A percentile compares a stretch with the other conserved stretches of the same genome.
phyloP scores from a whole-genome alignment of 2,888 invertebrate genomes.

The Melinaea marsaeus region DNA sequence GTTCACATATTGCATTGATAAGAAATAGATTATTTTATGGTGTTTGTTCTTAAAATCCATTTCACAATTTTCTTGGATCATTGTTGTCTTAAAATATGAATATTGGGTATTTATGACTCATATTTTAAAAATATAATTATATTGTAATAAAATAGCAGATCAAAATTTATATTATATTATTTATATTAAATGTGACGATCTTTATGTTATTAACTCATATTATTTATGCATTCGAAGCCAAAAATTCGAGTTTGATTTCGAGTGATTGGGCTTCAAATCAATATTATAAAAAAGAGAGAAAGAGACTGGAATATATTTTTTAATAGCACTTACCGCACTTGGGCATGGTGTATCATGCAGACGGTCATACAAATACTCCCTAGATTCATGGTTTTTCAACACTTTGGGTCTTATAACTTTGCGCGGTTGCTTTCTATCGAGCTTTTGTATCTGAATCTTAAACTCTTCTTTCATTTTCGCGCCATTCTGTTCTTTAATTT shows the following conservation, averaged over 20 bases:
- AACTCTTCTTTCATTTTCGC: constrained; percentile 7
- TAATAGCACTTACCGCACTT: constrained; percentile 52
- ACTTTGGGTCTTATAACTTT: constrained; percentile 61
- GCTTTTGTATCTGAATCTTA: constrained; percentile 34
- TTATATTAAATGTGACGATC: too few species aligned
- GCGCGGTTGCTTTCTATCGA: constrained; percentile 46
- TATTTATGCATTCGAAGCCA: too few species aligned
- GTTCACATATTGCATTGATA: constrained; percentile 2
- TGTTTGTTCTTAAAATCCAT: background rate
- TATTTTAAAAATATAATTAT: background rate
- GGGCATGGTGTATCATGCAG: constrained; percentile 61
- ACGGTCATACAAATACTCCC: constrained; percentile 62
- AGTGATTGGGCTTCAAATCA: too few species aligned
- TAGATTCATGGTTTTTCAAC: constrained; percentile 61
- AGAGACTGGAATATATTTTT: background rate
- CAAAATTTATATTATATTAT: too few species aligned
- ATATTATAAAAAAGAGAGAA: background rate
- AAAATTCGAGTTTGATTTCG: too few species aligned
- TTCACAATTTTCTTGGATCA: background rate
- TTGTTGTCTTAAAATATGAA: background rate
- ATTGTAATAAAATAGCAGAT: too few species aligned
- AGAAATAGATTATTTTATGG: background rate
- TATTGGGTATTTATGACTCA: background rate
- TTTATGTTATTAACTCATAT: too few species aligned
- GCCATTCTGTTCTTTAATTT: constrained; percentile 28